Evolutionary conservation across 2,888 invertebrate species (phyloP).

Genomic region (Drosophila phalerata): DNA sequence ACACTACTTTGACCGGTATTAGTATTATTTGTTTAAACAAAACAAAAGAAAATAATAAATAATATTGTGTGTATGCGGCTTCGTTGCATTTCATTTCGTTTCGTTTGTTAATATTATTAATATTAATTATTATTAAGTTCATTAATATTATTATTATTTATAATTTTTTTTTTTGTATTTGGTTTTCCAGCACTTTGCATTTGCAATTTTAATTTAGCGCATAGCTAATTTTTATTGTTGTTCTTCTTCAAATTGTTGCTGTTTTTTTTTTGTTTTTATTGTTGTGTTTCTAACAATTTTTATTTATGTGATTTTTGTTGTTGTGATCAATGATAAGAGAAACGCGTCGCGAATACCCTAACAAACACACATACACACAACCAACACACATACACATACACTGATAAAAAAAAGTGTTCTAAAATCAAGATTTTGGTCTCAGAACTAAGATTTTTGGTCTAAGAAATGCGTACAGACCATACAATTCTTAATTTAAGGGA

Average conservation of each 20-base stretch:
- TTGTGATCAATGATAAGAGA: neutral
- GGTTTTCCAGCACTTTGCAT: slow-evolving; percentile 26
- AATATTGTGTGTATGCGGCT: slow-evolving; percentile 7
- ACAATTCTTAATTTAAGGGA: too few relatives aligned
- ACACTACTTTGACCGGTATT: slow-evolving; percentile 19
- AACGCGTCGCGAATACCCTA: neutral
- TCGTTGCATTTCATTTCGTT: neutral
- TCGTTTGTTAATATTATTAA: slow-evolving; percentile 14
- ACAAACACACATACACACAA: neutral
- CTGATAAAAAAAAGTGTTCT: too few relatives aligned
- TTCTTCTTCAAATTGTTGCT: slow-evolving; percentile 5
- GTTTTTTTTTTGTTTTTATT: slow-evolving; percentile 1
- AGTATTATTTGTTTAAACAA: slow-evolving; percentile 12
- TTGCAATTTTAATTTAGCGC: slow-evolving; percentile 51
- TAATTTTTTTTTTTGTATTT: neutral
- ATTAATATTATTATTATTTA: neutral
- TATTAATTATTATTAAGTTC: slow-evolving; percentile 14
- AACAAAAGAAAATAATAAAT: too few relatives aligned
- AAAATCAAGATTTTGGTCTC: too few relatives aligned
- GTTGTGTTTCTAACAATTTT: neutral
- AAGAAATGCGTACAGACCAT: too few relatives aligned
- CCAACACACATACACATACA: neutral
- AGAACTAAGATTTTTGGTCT: too few relatives aligned
- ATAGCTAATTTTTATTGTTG: slow-evolving; percentile 18
- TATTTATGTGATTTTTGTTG: slow-evolving; percentile 11